phyloP scores from a whole-genome alignment of 2,888 invertebrate genomes.

The Drosophila robusta region DNA sequence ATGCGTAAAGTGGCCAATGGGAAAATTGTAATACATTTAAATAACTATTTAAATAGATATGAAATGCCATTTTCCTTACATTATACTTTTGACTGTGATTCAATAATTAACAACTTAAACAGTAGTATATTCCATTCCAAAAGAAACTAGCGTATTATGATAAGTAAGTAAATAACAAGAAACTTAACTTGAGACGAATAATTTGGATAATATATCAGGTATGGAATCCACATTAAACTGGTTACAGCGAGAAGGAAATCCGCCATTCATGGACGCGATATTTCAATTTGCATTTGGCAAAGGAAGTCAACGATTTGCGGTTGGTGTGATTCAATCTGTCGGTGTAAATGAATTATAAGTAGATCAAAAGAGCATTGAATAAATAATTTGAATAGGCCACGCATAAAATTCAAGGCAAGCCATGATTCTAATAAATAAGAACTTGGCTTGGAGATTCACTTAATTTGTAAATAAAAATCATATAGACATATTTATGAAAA shows the following conservation, averaged over 20 bases:
- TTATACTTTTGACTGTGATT: too few species aligned
- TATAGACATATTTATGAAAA: too few species aligned
- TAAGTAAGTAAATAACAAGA: too few species aligned
- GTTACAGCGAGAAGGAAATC: not conserved
- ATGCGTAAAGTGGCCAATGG: not conserved
- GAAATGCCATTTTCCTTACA: too few species aligned
- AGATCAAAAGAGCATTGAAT: constrained; percentile 18
- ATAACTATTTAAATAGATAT: too few species aligned
- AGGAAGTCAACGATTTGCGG: constrained; percentile 1
- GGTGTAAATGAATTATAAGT: constrained; percentile 9
- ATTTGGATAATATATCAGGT: too few species aligned
- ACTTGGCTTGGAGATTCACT: not conserved
- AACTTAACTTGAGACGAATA: too few species aligned
- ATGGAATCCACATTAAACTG: not conserved
- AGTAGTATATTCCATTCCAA: too few species aligned
- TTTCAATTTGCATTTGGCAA: constrained; percentile 19
- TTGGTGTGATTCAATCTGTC: constrained; percentile 12
- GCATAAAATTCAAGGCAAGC: not conserved
- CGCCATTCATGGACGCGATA: constrained; percentile 1
- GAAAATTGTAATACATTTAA: too few species aligned
- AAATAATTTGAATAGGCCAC: constrained; percentile 7
- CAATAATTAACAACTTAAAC: too few species aligned
- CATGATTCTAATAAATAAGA: not conserved
- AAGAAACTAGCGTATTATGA: too few species aligned
- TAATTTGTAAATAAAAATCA: not conserved